Evolutionary conservation across 2,888 invertebrate genomes (phyloP).

Genomic region (Drosophila pullipes): DNA sequence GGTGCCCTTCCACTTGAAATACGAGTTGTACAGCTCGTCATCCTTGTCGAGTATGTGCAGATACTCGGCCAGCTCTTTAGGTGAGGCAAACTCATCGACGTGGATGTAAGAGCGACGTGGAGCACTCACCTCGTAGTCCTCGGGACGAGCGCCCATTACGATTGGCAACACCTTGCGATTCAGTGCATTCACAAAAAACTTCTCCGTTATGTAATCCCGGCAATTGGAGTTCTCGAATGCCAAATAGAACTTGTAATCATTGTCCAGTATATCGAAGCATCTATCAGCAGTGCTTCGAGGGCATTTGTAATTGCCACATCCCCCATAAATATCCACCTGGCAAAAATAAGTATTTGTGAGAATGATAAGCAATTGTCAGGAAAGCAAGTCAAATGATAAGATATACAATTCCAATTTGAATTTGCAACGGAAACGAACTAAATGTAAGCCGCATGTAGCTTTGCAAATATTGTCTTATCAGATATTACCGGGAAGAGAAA

Average conservation of each 20-base stretch:
- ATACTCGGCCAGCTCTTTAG: constrained; percentile 94
- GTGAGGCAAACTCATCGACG: constrained; percentile 96
- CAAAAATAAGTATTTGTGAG: neutral
- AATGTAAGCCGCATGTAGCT: neutral
- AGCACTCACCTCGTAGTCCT: constrained; percentile 95
- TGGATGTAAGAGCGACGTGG: constrained; percentile 97
- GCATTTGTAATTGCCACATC: constrained; percentile 94
- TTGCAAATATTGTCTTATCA: neutral
- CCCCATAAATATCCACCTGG: constrained; percentile 95
- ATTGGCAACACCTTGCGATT: constrained; percentile 95
- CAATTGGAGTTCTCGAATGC: constrained; percentile 99
- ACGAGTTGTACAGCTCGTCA: constrained; percentile 96
- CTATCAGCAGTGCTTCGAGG: constrained; percentile 92
- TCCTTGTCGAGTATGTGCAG: constrained; percentile 93
- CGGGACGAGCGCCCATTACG: constrained; percentile 97
- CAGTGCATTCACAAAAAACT: constrained; percentile 97
- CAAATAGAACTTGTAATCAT: constrained; percentile 97
- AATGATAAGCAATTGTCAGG: neutral
- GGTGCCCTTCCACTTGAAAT: constrained; percentile 97
- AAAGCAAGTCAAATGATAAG: neutral
- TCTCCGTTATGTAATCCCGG: constrained; percentile 97
- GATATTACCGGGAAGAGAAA: neutral
- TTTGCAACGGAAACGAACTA: neutral
- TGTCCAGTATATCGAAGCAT: constrained; percentile 95
- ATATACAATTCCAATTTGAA: neutral